Evolutionary conservation across 2,113 vertebrate species (phyloP).

Genomic region (Asarcornis scutulata): DNA sequence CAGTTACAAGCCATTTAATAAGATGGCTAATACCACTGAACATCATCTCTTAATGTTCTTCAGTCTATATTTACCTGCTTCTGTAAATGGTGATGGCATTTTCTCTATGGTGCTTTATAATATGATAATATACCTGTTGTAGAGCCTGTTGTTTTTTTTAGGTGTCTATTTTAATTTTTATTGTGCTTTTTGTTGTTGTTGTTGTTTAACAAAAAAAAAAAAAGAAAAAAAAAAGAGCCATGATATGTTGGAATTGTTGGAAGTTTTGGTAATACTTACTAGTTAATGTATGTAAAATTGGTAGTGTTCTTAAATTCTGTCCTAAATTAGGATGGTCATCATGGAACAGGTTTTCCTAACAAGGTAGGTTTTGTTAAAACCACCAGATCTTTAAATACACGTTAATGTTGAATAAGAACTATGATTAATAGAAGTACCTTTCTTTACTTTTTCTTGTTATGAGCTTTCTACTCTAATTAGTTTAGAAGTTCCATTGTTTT

Average conservation of each 20-base stretch:
- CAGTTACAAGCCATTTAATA: not conserved
- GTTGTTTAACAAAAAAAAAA: not conserved
- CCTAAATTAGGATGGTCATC: slow-evolving; percentile 16
- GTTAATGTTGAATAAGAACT: not conserved
- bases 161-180: not conserved
- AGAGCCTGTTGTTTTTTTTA: not conserved
- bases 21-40: not conserved
- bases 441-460: not conserved
- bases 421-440: not conserved
- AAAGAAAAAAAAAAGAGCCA: accelerated
- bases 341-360: not conserved
- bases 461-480: not conserved
- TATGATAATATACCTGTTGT: not conserved
- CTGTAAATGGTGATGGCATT: not conserved
- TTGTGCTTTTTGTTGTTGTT: not conserved
- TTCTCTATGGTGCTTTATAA: slow-evolving; percentile 59
- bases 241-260: not conserved
- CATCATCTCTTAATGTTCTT: not conserved
- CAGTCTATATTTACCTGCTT: slow-evolving; percentile 9
- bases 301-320: slow-evolving; percentile 7
- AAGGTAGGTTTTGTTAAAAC: slow-evolving; percentile 60
- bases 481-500: not conserved
- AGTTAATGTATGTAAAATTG: not conserved
- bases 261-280: not conserved
- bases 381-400: not conserved